A percentile compares a stretch with the other conserved stretches of the same genome.
Evolutionary conservation across 2,888 invertebrate species (phyloP).

Genomic region (Apoda limacodes): DNA sequence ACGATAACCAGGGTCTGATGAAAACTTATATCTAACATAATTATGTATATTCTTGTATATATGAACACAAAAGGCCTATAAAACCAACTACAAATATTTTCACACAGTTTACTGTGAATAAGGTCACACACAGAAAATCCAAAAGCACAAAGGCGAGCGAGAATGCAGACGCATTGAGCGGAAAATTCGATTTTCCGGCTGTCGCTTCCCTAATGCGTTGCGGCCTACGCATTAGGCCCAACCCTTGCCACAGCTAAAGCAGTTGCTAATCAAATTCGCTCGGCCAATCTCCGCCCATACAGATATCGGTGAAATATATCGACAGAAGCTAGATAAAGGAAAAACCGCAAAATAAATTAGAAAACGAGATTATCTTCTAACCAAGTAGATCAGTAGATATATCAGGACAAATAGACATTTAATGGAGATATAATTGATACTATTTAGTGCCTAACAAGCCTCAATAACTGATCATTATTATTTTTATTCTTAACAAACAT

Average conservation of each 20-base stretch:
- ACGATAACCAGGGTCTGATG: too few relatives aligned
- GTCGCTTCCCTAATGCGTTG: slow-evolving; percentile 45
- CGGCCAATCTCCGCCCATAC: slow-evolving; percentile 48
- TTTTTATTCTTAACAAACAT: too few relatives aligned
- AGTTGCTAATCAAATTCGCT: slow-evolving; percentile 59
- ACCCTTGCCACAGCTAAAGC: slow-evolving; percentile 48
- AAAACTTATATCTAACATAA: too few relatives aligned
- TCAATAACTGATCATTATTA: too few relatives aligned
- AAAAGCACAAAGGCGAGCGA: slow-evolving; percentile 37
- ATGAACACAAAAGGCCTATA: not conserved
- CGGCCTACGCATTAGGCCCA: slow-evolving; percentile 41
- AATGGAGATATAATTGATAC: too few relatives aligned
- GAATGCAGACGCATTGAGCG: slow-evolving; percentile 38
- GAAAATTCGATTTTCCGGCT: slow-evolving; percentile 65
- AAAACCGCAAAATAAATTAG: slow-evolving; percentile 1
- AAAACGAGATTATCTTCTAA: too few relatives aligned
- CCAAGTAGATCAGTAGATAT: too few relatives aligned
- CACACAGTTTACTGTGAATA: not conserved
- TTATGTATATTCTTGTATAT: not conserved
- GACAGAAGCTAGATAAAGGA: slow-evolving; percentile 35
- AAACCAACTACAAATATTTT: not conserved
- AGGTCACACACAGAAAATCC: slow-evolving; percentile 19
- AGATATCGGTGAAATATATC: slow-evolving; percentile 52
- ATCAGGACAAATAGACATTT: too few relatives aligned
- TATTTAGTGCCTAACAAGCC: too few relatives aligned